phyloP scores from a whole-genome alignment of 2,113 vertebrate genomes.

The Ptyas mucosa region DNA sequence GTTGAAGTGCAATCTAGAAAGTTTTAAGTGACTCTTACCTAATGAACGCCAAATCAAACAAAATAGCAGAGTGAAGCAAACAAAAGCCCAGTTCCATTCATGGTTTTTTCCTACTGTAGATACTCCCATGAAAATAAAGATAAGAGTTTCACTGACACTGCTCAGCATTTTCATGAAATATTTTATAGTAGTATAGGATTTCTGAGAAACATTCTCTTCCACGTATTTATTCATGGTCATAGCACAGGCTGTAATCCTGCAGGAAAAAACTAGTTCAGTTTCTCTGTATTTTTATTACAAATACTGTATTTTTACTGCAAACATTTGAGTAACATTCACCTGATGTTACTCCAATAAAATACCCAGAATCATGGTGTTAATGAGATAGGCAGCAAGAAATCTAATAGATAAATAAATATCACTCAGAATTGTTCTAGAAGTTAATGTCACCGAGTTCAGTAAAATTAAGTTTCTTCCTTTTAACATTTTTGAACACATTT shows the following conservation, averaged over 20 bases:
- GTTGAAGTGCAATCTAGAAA: not conserved
- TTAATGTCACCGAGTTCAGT: not conserved
- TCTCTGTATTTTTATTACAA: not conserved
- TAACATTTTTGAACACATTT: not conserved
- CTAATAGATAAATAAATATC: not conserved
- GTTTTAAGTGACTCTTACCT: constrained; percentile 69
- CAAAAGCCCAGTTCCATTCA: constrained; percentile 96
- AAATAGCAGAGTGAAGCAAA: constrained; percentile 90
- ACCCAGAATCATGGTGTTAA: not conserved
- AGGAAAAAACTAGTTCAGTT: constrained; percentile 38
- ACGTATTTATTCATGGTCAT: constrained; percentile 98
- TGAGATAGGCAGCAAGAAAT: not conserved
- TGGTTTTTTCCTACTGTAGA: constrained; percentile 92
- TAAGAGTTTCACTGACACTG: constrained; percentile 93
- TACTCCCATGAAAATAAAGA: constrained; percentile 98
- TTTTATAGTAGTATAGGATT: constrained; percentile 92
- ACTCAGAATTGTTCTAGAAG: not conserved
- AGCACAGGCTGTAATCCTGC: constrained; percentile 90
- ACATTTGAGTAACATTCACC: not conserved
- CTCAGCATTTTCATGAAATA: constrained; percentile 96
- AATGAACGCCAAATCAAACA: constrained; percentile 88
- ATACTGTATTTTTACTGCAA: not conserved
- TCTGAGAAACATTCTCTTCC: constrained; percentile 95
- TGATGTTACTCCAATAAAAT: not conserved
- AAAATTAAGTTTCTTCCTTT: not conserved